A percentile compares a stretch with the other conserved stretches of the same genome.
Conservation (phyloP, 2,797 vertebrate genomes). For the Dipus sagitta region DNA sequence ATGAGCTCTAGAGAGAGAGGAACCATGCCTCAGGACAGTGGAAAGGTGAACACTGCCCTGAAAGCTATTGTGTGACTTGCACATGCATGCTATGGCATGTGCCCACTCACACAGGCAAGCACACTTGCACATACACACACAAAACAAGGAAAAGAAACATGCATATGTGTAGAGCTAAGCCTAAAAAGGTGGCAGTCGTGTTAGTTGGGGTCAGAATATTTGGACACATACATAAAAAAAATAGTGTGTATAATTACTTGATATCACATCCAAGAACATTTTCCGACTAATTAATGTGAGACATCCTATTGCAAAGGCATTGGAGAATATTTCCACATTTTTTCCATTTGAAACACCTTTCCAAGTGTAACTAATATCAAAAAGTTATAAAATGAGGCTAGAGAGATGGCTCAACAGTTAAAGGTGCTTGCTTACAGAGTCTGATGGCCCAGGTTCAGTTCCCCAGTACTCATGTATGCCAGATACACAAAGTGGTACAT, state of each 20-base stretch:
- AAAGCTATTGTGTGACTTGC: no score
- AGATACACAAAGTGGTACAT: no score
- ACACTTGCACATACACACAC: no score
- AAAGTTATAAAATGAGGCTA: slow-evolving; percentile 22
- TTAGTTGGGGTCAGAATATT: neutral
- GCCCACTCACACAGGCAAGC: no score
- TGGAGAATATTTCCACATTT: slow-evolving; percentile 10
- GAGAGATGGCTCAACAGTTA: no score
- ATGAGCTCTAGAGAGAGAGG: no score
- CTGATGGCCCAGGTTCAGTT: no score
- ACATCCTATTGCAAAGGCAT: neutral
- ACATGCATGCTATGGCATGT: no score
- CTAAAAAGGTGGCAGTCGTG: neutral
- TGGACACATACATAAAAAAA: neutral
- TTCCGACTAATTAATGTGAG: slow-evolving; percentile 37
- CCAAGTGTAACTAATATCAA: slow-evolving; percentile 44
- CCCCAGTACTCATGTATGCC: no score
- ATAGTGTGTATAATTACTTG: neutral
- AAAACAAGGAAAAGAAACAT: neutral
- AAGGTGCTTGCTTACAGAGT: no score
- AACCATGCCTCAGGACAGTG: no score
- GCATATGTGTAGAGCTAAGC: neutral
- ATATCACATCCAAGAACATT: slow-evolving; percentile 1
- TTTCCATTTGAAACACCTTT: slow-evolving; percentile 52
- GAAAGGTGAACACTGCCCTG: no score